Conservation (phyloP, 2,113 vertebrate genomes). For the Grammomys dolichurus region DNA sequence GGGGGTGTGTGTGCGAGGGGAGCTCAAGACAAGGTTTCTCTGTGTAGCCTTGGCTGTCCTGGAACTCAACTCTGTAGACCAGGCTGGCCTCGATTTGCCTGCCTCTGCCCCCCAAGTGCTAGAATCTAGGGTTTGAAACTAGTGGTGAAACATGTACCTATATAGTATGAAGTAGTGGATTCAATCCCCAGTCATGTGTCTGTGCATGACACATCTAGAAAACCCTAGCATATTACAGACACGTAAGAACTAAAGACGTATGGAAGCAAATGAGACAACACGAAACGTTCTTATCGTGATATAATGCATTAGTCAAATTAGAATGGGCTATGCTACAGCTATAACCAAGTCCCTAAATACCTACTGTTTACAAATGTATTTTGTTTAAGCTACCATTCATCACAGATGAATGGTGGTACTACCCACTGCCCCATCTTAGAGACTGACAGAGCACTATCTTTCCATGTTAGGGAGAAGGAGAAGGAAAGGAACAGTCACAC, state of each 20-base stretch:
- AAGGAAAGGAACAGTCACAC: not conserved
- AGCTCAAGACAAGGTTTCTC: not conserved
- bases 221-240: not conserved
- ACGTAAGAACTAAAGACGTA: not conserved
- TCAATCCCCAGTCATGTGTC: not conserved
- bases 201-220: not conserved
- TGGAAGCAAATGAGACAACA: not conserved
- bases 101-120: not conserved
- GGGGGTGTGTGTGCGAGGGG: too few species aligned
- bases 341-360: slow-evolving; percentile 5
- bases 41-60: not conserved
- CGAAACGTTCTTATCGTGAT: not conserved
- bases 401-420: not conserved
- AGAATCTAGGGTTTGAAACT: not conserved
- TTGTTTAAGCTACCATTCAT: not conserved
- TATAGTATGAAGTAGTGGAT: not conserved
- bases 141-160: not conserved
- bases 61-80: not conserved
- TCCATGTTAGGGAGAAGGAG: not conserved
- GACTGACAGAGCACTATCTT: not conserved
- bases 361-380: not conserved
- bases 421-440: not conserved
- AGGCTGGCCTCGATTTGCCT: not conserved
- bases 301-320: not conserved
- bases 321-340: not conserved